Evolutionary conservation across 2,797 vertebrate genomes (phyloP), one percentile per base, ranked within the genome.

Genomic region (Siniperca obscura): DNA sequence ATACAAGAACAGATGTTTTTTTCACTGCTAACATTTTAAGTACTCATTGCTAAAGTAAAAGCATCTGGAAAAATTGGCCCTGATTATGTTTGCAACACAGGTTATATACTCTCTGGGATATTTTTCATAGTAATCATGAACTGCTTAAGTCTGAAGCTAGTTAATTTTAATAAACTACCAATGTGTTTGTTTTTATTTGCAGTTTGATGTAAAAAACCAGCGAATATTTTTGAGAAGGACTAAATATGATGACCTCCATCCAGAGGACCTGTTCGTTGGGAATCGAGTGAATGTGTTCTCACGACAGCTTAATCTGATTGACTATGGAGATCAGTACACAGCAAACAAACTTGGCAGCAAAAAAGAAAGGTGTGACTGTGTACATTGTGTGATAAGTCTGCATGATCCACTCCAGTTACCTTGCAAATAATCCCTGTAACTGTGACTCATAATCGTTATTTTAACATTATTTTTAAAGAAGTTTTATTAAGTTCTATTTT

Each of bases 161-260:
- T 62, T 40, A 0, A 50, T 56, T 38, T 22, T 53, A 17, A 40
- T 6, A 56, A 70, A 59, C 4, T n/a, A 19, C 7, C 9, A 38
- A 62, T 5, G 2, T 64, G 19, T 21, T 64, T 76, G 2, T 64
- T 79, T 70, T 57, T 16, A 22, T 79, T 78, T 87, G 27, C 90
- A 99, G 98, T 97, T 97, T 86, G 98, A 99, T 36, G 90, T 98
- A 50, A 99, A 99, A 94, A 98, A 98, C 87, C 98, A 95, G 57
- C 95, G 97, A 22, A 95, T 92, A 36, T 99, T 99, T 87, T 90
- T 99, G 87, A 96, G 95, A 82, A 93, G 96, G 86, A 99, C 96
- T 57, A 97, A 92, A 86, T 98, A 97, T 30, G 95, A 97, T 0
- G 92, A 93, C 34, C 76, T 99, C 11, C 94, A 93, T 46, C 90